Conservation (phyloP, 2,797 vertebrate species). For the Sylvilagus floridanus region DNA sequence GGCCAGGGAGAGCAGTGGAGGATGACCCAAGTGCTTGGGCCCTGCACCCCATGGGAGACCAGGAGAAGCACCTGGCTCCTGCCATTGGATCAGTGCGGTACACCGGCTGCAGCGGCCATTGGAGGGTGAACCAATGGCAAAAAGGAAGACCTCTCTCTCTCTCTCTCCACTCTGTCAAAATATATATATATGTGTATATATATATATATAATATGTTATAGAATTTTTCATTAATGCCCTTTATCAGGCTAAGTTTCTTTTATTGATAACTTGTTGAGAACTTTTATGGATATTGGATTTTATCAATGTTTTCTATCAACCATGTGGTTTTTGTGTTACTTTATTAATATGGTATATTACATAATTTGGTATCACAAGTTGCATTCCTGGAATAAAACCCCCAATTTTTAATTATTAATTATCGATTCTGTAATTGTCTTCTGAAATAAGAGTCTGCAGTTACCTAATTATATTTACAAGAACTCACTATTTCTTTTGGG, state of each 20-base stretch:
- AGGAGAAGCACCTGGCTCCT: too few species aligned
- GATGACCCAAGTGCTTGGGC: too few species aligned
- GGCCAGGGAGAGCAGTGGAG: too few species aligned
- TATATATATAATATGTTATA: not conserved
- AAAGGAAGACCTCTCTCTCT: too few species aligned
- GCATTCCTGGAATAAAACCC: not conserved
- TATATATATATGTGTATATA: too few species aligned
- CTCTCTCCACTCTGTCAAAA: too few species aligned
- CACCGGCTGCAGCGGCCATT: too few species aligned
- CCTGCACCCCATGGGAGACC: too few species aligned
- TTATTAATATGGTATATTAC: not conserved
- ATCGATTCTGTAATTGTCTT: not conserved
- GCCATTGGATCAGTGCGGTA: too few species aligned
- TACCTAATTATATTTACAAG: not conserved
- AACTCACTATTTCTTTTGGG: not conserved
- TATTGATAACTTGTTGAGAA: not conserved
- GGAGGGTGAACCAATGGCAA: too few species aligned
- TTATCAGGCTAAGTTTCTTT: not conserved
- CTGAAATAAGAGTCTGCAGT: not conserved
- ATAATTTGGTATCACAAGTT: not conserved
- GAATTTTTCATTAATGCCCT: not conserved
- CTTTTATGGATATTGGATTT: not conserved
- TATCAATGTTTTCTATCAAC: not conserved
- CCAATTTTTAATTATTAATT: not conserved
- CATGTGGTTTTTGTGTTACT: not conserved